Conservation (phyloP, 2,797 vertebrate genomes). For the Setipinna tenuifilis region DNA sequence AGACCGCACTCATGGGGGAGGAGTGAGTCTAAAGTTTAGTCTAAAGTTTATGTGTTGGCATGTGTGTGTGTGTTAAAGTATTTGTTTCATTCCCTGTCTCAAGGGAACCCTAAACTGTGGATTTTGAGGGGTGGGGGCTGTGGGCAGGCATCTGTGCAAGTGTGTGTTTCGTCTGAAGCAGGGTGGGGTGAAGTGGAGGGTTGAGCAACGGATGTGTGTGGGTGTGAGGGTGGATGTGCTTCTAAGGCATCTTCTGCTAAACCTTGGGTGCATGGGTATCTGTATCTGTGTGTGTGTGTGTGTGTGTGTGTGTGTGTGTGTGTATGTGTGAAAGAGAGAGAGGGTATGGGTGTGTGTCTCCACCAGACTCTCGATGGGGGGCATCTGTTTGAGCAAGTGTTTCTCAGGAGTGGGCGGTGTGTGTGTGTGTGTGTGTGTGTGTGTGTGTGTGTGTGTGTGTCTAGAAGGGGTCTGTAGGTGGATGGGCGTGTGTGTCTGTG, state of each 20-base stretch:
- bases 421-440: not conserved
- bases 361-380: too few relatives aligned
- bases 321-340: too few relatives aligned
- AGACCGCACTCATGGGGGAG: not conserved
- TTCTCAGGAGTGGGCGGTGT: not conserved
- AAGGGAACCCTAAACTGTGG: not conserved
- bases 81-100: not conserved
- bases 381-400: too few relatives aligned
- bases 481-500: not conserved
- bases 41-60: not conserved
- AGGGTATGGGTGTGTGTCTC: not conserved
- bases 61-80: not conserved
- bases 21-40: not conserved
- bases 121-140: too few relatives aligned
- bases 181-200: not conserved
- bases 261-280: not conserved
- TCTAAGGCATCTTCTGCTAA: not conserved
- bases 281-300: slow-evolving; percentile 5
- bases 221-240: not conserved
- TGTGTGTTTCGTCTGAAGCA: not conserved
- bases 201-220: not conserved
- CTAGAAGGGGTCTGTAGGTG: not conserved
- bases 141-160: not conserved
- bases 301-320: too few relatives aligned
- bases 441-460: slow-evolving; percentile 17